Conservation (phyloP, 2,797 vertebrate genomes). For the Acestrorhynchus altus region DNA sequence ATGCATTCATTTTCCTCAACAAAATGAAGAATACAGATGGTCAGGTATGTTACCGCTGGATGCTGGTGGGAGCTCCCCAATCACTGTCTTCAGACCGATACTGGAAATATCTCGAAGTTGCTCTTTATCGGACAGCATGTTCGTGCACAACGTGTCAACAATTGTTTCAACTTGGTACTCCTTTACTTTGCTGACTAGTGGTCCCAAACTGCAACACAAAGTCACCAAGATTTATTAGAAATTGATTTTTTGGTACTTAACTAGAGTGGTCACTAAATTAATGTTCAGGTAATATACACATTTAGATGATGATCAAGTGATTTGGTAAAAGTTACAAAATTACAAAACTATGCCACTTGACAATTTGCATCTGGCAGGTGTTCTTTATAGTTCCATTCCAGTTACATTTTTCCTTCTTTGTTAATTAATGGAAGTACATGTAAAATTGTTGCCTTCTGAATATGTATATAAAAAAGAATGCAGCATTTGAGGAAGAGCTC, state of each 20-base stretch:
- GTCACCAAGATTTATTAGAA: neutral
- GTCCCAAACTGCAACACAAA: constrained; percentile 86
- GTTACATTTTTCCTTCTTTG: too few species aligned
- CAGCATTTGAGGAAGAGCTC: too few species aligned
- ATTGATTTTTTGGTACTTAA: neutral
- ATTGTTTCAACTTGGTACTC: constrained; percentile 99
- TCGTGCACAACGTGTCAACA: constrained; percentile 98
- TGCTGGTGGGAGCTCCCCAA: constrained; percentile 96
- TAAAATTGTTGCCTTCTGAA: too few species aligned
- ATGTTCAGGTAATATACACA: neutral
- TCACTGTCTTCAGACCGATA: constrained; percentile 98
- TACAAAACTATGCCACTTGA: too few species aligned
- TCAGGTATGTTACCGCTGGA: constrained; percentile 87
- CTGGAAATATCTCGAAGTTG: constrained; percentile 98
- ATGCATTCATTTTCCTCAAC: neutral
- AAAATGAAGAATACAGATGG: neutral
- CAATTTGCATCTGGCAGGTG: too few species aligned
- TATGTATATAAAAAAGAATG: too few species aligned
- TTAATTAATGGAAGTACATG: too few species aligned
- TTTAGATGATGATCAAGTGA: too few species aligned
- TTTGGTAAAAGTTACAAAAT: too few species aligned
- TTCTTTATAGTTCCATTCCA: too few species aligned
- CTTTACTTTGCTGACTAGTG: constrained; percentile 98
- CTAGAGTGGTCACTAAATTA: neutral
- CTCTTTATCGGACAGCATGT: constrained; percentile 99